Percentiles rank a stretch among this genome's conserved stretches.
Evolutionary conservation across 2,888 invertebrate species (phyloP).

Genomic region (Dinocampus coccinellae): DNA sequence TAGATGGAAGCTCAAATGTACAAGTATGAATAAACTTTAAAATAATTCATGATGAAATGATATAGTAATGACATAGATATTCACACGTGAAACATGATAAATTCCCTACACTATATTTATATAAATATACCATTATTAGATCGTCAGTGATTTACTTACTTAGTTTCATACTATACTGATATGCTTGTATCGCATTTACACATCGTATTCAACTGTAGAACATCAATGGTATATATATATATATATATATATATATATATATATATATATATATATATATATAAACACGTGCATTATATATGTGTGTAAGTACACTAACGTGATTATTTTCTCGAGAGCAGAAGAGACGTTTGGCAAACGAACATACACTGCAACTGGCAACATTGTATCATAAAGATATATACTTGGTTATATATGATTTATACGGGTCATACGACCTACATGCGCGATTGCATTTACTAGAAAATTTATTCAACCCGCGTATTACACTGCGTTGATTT

Average conservation of each 20-base stretch:
- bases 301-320: background rate
- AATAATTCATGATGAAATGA: background rate
- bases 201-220: background rate
- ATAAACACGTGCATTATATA: too few species aligned
- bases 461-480: too few species aligned
- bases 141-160: background rate
- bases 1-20: background rate
- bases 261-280: background rate
- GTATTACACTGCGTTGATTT: too few species aligned
- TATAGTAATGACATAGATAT: background rate
- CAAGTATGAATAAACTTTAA: background rate
- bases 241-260: background rate
- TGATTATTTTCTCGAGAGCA: background rate
- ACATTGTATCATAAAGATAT: slow-evolving; percentile 18
- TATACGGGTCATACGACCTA: slow-evolving; percentile 9
- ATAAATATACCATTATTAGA: background rate
- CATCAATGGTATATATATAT: background rate
- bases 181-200: background rate
- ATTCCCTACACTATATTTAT: background rate
- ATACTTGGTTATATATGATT: background rate
- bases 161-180: background rate
- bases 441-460: background rate
- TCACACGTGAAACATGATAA: background rate
- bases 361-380: background rate
- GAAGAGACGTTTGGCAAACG: background rate